Evolutionary conservation across 2,797 vertebrate genomes (phyloP).

Genomic region (Amblyopsis hoosieri): DNA sequence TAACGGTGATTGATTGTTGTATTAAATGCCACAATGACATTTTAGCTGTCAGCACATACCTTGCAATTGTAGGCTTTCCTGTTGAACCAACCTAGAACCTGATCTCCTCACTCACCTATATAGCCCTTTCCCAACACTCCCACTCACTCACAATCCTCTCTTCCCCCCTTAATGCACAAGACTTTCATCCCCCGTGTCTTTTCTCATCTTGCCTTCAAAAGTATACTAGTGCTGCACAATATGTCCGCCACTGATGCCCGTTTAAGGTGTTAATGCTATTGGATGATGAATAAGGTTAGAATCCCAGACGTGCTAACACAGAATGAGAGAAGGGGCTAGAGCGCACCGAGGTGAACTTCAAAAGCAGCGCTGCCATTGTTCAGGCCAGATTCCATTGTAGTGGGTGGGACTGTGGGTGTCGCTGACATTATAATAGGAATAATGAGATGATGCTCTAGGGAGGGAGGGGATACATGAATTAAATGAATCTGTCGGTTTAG

Average conservation of each 20-base stretch:
- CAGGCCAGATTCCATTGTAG: constrained; percentile 73
- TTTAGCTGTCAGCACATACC: constrained; percentile 68
- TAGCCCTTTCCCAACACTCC: not conserved
- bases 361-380: constrained; percentile 69
- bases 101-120: constrained; percentile 19
- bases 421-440: constrained; percentile 77
- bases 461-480: constrained; percentile 67
- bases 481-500: constrained; percentile 59
- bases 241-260: constrained; percentile 28
- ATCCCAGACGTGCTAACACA: constrained; percentile 37
- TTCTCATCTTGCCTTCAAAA: constrained; percentile 45
- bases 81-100: constrained; percentile 47
- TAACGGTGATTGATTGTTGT: constrained; percentile 69
- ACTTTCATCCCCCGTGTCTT: constrained; percentile 5
- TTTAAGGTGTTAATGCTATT: constrained; percentile 31
- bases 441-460: constrained; percentile 75
- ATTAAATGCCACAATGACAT: constrained; percentile 77
- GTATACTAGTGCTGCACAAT: constrained; percentile 32
- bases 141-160: not conserved
- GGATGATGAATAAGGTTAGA: constrained; percentile 13
- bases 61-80: constrained; percentile 56
- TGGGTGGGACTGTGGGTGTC: constrained; percentile 77
- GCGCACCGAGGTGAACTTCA: constrained; percentile 63
- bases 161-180: not conserved
- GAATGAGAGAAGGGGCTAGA: constrained; percentile 40